These are phyloP conservation scores for Podarcis cretensis DNA, from an alignment of 2,113 vertebrate genomes.

Conservation along the genomic window DNA sequence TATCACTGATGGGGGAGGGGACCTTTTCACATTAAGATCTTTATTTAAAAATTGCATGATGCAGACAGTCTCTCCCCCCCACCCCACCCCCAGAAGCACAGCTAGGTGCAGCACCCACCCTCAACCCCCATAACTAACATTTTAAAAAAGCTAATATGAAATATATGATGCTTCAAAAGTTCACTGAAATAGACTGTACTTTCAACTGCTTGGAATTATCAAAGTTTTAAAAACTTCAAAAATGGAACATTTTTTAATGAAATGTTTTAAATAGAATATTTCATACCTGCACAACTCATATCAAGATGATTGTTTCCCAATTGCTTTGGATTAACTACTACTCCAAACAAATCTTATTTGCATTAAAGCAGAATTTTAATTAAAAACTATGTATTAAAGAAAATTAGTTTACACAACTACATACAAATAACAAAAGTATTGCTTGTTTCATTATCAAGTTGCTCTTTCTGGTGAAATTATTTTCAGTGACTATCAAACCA, in stretches of 20 bases:
- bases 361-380: conserved; percentile 9
- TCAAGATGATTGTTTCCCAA: background rate
- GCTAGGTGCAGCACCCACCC: too few species aligned
- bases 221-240: background rate
- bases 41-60: too few species aligned
- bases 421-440: conserved; percentile 11
- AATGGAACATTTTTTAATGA: too few species aligned
- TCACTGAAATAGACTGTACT: background rate
- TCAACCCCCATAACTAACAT: too few species aligned
- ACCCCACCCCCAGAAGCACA: too few species aligned
- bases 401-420: conserved; percentile 41
- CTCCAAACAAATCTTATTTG: conserved; percentile 21
- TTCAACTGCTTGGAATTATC: background rate
- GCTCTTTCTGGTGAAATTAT: conserved; percentile 23
- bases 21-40: too few species aligned
- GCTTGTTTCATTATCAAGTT: conserved; percentile 41
- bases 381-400: background rate
- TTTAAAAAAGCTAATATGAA: too few species aligned
- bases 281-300: background rate
- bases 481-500: conserved; percentile 8
- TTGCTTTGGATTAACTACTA: conserved; percentile 29
- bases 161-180: background rate
- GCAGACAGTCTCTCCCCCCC: too few species aligned
- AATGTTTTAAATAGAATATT: background rate
- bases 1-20: too few species aligned